Evolutionary conservation across 2,113 vertebrate species (phyloP).

Genomic region (Tonatia bakeri): DNA sequence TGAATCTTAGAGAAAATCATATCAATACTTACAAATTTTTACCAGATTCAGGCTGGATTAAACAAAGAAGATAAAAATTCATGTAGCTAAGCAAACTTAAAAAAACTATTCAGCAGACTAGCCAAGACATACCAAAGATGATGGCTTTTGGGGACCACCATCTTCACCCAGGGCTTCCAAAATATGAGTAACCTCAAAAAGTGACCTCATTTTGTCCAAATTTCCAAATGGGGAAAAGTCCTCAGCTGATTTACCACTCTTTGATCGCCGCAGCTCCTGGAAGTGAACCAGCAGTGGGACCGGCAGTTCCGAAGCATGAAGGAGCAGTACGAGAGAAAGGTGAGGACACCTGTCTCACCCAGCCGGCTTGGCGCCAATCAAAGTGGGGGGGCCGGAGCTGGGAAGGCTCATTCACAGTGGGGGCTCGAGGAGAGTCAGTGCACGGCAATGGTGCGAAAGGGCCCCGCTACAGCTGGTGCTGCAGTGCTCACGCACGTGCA

Average conservation of each 20-base stretch:
- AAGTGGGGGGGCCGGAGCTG: background rate
- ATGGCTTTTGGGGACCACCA: background rate
- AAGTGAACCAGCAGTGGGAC: conserved; percentile 85
- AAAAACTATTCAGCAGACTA: background rate
- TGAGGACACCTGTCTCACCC: conserved; percentile 49
- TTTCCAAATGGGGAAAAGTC: background rate
- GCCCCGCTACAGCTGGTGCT: no score
- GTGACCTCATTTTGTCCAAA: background rate
- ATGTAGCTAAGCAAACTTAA: background rate
- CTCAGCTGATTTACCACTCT: background rate
- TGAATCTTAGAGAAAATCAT: background rate
- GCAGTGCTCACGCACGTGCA: no score
- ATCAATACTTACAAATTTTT: background rate
- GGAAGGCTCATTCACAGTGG: no score
- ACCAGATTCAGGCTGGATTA: background rate
- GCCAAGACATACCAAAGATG: background rate
- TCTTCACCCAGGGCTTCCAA: background rate
- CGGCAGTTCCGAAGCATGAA: conserved; percentile 82
- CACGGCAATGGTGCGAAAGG: no score
- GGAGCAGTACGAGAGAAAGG: conserved; percentile 80
- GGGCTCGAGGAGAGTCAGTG: background rate
- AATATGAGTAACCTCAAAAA: background rate
- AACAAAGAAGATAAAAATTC: background rate
- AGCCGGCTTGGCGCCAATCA: background rate
- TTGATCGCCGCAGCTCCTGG: conserved; percentile 81